Conservation (phyloP, 1,140 invertebrate genomes). For the Trigoniulus corallinus region DNA sequence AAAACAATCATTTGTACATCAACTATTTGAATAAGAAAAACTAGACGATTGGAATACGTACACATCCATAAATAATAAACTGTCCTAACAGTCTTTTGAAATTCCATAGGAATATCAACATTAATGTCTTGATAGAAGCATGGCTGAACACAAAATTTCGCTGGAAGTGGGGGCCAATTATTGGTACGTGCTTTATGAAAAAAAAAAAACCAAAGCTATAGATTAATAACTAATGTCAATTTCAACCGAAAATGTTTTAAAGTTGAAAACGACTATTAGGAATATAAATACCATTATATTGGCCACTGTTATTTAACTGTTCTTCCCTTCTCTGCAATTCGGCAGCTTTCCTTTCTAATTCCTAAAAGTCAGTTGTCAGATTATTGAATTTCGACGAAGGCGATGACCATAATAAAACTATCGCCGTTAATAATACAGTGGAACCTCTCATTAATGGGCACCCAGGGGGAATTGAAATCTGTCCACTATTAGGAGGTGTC, state of each 20-base stretch:
- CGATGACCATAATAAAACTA: too few species aligned
- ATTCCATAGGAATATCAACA: constrained; percentile 95
- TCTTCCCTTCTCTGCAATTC: constrained; percentile 77
- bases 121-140: constrained; percentile 99
- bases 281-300: constrained; percentile 36
- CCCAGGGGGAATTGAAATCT: too few species aligned
- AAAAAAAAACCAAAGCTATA: constrained; percentile 11
- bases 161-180: constrained; percentile 95
- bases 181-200: constrained; percentile 55
- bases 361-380: too few species aligned
- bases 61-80: constrained; percentile 95
- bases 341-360: constrained; percentile 66
- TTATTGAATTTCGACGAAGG: too few species aligned
- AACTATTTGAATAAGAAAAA: neutral
- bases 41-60: constrained; percentile 37
- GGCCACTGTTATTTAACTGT: constrained; percentile 55
- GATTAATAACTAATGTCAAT: neutral
- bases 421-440: too few species aligned
- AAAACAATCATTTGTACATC: neutral
- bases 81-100: constrained; percentile 84
- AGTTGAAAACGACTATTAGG: neutral
- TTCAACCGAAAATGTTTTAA: neutral
- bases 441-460: too few species aligned
- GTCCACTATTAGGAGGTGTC: too few species aligned
- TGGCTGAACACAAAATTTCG: constrained; percentile 78